Percentiles rank a stretch among this genome's conserved stretches.
Conservation (phyloP, 2,113 vertebrate genomes). For the Cephalopholis sonnerati region DNA sequence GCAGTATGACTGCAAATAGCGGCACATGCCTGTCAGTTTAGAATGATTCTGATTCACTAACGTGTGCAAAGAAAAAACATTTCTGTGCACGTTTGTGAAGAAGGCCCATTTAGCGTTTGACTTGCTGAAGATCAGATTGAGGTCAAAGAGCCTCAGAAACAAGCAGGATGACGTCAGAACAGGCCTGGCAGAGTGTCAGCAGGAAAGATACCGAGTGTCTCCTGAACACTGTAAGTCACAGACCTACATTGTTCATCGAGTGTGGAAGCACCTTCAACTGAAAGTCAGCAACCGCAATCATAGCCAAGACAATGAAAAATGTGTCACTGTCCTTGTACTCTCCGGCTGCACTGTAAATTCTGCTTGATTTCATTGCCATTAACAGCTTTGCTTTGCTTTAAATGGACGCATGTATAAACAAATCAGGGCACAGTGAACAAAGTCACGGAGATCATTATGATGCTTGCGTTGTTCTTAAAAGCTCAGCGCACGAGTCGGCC, state of each 20-base stretch:
- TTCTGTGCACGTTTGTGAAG: too few relatives aligned
- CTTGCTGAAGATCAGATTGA: neutral
- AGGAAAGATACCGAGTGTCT: slow-evolving; percentile 15
- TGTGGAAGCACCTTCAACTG: slow-evolving; percentile 45
- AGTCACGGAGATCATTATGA: slow-evolving; percentile 55
- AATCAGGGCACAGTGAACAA: slow-evolving; percentile 48
- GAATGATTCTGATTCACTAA: too few relatives aligned
- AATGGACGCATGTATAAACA: slow-evolving; percentile 48
- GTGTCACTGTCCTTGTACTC: slow-evolving; percentile 42
- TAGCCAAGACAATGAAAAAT: slow-evolving; percentile 44
- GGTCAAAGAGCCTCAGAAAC: neutral
- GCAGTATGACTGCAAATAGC: too few relatives aligned
- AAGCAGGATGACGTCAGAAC: slow-evolving; percentile 11
- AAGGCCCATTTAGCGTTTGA: slow-evolving; percentile 5
- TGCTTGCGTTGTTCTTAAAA: slow-evolving; percentile 36
- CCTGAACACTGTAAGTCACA: neutral
- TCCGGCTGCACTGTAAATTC: slow-evolving; percentile 35
- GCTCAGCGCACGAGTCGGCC: slow-evolving; percentile 21
- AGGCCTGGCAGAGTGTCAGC: slow-evolving; percentile 17
- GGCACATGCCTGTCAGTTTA: too few relatives aligned
- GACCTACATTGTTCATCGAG: slow-evolving; percentile 17
- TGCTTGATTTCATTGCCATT: slow-evolving; percentile 44
- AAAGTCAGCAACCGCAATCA: slow-evolving; percentile 57
- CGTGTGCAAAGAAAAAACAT: too few relatives aligned
- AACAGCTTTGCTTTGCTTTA: slow-evolving; percentile 24